Percentiles rank a stretch among this genome's conserved stretches.
Conservation (phyloP, 2,888 invertebrate species). For the Synanthedon myopaeformis region DNA sequence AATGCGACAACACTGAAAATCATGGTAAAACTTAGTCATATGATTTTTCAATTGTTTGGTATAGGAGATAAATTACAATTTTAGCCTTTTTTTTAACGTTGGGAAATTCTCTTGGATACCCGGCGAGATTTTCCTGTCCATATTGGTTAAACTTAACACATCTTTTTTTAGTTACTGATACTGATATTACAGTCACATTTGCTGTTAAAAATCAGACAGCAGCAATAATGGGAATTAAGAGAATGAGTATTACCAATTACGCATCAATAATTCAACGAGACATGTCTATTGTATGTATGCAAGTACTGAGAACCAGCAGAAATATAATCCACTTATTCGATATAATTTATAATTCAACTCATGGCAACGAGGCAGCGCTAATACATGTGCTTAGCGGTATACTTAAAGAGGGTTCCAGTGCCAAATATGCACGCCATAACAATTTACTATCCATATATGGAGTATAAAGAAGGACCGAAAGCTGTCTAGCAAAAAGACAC, state of each 20-base stretch:
- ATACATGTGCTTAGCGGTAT: conserved; percentile 61
- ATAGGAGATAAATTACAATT: too few species aligned
- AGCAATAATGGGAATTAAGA: too few species aligned
- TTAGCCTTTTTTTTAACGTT: too few species aligned
- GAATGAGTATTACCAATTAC: background rate
- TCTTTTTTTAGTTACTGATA: too few species aligned
- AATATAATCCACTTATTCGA: conserved; percentile 19
- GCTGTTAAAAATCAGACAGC: too few species aligned
- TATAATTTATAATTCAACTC: conserved; percentile 19
- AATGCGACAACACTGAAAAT: too few species aligned
- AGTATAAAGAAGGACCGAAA: conserved; percentile 46
- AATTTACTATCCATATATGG: conserved; percentile 54
- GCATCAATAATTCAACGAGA: background rate
- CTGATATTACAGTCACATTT: too few species aligned
- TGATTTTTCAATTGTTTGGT: too few species aligned
- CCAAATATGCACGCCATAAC: conserved; percentile 60
- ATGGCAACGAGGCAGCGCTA: conserved; percentile 36
- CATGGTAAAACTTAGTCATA: too few species aligned
- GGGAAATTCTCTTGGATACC: too few species aligned
- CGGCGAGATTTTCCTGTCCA: too few species aligned
- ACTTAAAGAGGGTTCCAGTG: conserved; percentile 49
- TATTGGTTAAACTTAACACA: too few species aligned
- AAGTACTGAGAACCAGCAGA: conserved; percentile 16
- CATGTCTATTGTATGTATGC: background rate
- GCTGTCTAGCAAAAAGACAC: conserved; percentile 15